Conservation (phyloP, 2,113 vertebrate species). For the Cepphus grylle region DNA sequence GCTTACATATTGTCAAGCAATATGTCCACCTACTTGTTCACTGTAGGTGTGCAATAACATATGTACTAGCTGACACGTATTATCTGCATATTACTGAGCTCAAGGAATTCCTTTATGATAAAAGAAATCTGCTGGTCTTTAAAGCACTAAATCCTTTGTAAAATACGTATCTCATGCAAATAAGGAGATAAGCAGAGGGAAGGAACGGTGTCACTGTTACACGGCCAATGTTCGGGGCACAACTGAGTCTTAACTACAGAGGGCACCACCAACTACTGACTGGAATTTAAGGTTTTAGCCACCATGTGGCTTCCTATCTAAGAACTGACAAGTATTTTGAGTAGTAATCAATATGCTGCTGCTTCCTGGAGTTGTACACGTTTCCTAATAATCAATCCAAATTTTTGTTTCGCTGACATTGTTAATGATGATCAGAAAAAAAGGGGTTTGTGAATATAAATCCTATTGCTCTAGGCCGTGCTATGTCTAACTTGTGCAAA, state of each 20-base stretch:
- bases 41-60: neutral
- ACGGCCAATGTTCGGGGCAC: neutral
- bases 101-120: neutral
- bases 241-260: neutral
- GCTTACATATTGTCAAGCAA: neutral
- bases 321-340: neutral
- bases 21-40: neutral
- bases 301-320: neutral
- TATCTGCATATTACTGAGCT: neutral
- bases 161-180: neutral
- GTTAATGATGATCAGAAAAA: neutral
- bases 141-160: neutral
- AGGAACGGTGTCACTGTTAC: neutral
- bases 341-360: neutral
- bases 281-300: neutral
- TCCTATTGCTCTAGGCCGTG: neutral
- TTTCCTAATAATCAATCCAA: neutral
- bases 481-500: constrained; percentile 10
- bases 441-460: constrained; percentile 4
- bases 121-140: neutral
- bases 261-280: neutral
- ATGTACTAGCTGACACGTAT: neutral
- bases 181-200: neutral
- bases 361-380: neutral
- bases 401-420: neutral